These are phyloP conservation scores for Paelopatides confundens DNA, from an alignment of 53 echinoderm and acorn worm genomes.

Conservation along the genomic window DNA sequence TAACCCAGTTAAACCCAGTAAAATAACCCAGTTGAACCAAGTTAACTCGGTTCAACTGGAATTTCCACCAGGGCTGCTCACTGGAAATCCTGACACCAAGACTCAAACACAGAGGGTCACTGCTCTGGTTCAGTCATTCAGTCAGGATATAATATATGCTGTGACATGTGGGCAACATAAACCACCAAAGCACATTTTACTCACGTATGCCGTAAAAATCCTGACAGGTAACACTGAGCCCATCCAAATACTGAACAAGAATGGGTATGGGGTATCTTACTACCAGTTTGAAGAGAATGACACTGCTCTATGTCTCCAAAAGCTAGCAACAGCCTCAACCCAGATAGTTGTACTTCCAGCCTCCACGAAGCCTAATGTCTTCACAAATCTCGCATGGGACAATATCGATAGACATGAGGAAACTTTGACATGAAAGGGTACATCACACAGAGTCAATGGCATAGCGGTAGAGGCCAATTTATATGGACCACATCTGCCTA, in stretches of 20 bases:
- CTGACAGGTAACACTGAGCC: slow-evolving; percentile 28
- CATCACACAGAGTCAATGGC: too few species aligned
- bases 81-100: too few species aligned
- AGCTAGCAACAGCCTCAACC: background rate
- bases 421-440: slow-evolving; percentile 25
- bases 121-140: too few species aligned
- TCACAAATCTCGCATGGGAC: too few species aligned
- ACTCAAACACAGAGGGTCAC: too few species aligned
- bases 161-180: too few species aligned
- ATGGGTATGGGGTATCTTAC: slow-evolving; percentile 52
- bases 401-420: too few species aligned
- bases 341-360: background rate
- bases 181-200: slow-evolving; percentile 56
- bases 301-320: background rate
- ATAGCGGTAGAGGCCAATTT: slow-evolving; percentile 35
- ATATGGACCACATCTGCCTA: background rate
- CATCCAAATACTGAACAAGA: background rate
- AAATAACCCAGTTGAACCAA: too few species aligned
- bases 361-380: slow-evolving; percentile 10
- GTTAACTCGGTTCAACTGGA: too few species aligned
- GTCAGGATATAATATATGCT: background rate
- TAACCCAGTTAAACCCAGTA: too few species aligned
- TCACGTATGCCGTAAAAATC: too few species aligned
- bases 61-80: too few species aligned
- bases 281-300: background rate